phyloP scores from a whole-genome alignment of 2,797 vertebrate species.

The Urocyon cinereoargenteus region DNA sequence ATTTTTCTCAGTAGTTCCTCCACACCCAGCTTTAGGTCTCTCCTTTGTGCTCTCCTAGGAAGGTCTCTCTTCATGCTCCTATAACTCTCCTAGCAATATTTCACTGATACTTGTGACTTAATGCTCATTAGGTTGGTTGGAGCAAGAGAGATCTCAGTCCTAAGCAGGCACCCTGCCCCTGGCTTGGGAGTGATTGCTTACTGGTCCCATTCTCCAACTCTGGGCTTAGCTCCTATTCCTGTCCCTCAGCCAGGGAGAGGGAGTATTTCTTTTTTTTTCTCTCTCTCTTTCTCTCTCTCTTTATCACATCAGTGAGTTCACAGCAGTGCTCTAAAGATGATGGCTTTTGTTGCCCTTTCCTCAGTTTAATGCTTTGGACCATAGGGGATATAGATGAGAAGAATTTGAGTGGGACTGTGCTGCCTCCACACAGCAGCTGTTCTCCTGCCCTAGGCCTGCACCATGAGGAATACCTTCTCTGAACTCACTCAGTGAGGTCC shows the following conservation, averaged over 20 bases:
- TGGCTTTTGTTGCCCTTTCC: not conserved
- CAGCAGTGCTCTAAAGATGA: not conserved
- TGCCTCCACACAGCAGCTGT: not conserved
- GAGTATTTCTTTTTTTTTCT: not conserved
- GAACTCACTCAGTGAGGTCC: not conserved
- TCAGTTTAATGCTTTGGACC: not conserved
- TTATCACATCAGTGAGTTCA: not conserved
- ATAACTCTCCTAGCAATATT: not conserved
- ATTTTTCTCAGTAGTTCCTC: not conserved
- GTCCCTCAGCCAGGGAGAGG: not conserved
- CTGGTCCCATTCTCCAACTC: not conserved
- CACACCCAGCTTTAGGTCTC: not conserved
- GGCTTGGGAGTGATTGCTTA: not conserved
- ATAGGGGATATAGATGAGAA: not conserved
- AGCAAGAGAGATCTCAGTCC: not conserved
- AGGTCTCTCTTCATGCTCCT: not conserved
- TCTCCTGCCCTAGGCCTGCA: not conserved
- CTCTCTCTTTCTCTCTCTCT: not conserved
- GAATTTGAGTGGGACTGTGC: not conserved
- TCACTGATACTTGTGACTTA: not conserved
- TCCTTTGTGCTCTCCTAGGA: not conserved
- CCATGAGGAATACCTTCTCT: not conserved
- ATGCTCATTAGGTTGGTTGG: not conserved
- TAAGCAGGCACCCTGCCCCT: not conserved
- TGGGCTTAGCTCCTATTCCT: not conserved